Base-by-base conservation (phyloP, 2,113 vertebrate genomes). In the Coracopsis vasa region DNA sequence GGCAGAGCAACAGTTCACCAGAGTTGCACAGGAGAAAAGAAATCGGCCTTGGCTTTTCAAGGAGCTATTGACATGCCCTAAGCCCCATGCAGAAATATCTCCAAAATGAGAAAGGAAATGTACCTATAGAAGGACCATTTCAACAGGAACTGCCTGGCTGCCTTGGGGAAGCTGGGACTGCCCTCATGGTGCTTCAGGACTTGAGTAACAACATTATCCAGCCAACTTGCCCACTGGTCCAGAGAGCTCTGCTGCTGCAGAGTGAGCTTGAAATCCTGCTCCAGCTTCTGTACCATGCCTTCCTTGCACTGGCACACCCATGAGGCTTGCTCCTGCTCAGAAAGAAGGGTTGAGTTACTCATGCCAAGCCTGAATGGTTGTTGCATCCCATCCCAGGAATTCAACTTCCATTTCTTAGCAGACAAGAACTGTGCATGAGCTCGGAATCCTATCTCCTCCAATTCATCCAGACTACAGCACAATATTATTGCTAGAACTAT, bases 91-190 rank as follows among this genome's bases (percentile, higher is more conserved):
- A 91, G 71, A 92, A 74, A 31, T 2, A 35, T 0, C 45, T 64
- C 65, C 50, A 72, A 79, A 85, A 53, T 1, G 48, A 80, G 66
- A 37, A 67, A 7, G 24, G 5, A 70, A 31, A 44, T 5, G 23
- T 90, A 99, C 99, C 99, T 99, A 91, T 99, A 99, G 97, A 99
- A 99, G n/a, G 99, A 99, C 99, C 99, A 99, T 56, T 99, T 99
- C 80, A 99, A 98, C 88, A 99, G 98, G 97, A 99, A 99, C 98
- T 99, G 99, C 56, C 99, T 98, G 10, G 99, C 99, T 2, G 99
- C 99, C 90, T 98, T 99, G 90, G 99, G 99, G 97, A 99, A 99
- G 96, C 98, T 98, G 95, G 98, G 98, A 65, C 98, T 99, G 88
- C 99, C 99, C 35, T 99, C 98, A 2, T 99, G 99, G 4, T 98